Conservation (phyloP, 2,113 vertebrate genomes). For the Nymphicus hollandicus region DNA sequence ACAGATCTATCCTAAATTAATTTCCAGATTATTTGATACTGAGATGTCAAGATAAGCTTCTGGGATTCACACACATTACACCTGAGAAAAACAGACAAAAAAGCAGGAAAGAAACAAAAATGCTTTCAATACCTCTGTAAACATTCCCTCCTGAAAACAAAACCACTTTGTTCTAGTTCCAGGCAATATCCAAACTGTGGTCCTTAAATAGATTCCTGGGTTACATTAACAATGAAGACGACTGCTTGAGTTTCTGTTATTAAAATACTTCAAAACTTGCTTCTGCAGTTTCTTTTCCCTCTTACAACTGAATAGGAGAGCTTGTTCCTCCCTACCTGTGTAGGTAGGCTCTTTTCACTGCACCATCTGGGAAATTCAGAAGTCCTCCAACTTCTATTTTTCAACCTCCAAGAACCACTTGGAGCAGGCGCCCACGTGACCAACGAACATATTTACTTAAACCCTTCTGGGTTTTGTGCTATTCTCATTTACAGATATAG, state of each 20-base stretch:
- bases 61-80: neutral
- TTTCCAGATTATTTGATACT: neutral
- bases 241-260: neutral
- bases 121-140: neutral
- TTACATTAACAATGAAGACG: neutral
- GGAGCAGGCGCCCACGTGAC: neutral
- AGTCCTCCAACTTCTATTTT: neutral
- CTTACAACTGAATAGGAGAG: neutral
- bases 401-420: neutral
- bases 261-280: neutral
- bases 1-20: neutral
- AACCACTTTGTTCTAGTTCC: neutral
- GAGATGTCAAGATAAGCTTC: neutral
- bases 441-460: neutral
- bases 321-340: neutral
- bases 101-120: neutral
- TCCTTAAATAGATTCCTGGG: neutral
- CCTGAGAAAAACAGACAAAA: neutral
- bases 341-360: neutral
- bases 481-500: neutral
- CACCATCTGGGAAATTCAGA: neutral
- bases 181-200: neutral
- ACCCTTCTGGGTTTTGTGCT: neutral
- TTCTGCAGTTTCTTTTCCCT: neutral
- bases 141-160: neutral